A percentile compares a stretch with the other conserved stretches of the same genome.
Evolutionary conservation across 2,797 vertebrate species (phyloP).

Genomic region (Monodelphis domestica): DNA sequence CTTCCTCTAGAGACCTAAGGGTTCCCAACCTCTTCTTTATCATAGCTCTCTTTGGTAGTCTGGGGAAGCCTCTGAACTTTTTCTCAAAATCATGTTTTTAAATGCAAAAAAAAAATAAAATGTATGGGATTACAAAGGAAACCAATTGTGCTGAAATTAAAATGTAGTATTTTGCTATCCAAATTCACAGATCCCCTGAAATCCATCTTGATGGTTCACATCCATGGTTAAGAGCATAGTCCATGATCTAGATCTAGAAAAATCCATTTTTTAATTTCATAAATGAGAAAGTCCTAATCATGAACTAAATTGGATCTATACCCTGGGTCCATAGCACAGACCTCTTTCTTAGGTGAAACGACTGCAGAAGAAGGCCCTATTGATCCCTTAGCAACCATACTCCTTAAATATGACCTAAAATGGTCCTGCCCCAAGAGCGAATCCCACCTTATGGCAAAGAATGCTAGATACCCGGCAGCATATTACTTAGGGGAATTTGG

Average conservation of each 20-base stretch:
- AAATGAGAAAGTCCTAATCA: background rate
- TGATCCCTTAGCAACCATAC: background rate
- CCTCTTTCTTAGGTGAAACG: background rate
- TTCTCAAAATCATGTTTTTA: background rate
- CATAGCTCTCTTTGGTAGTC: too few relatives aligned
- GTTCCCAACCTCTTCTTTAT: background rate
- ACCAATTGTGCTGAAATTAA: background rate
- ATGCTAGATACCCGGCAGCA: background rate
- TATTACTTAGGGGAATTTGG: background rate
- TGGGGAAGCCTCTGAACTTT: background rate
- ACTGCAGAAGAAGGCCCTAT: background rate
- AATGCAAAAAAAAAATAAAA: background rate
- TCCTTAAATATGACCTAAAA: background rate
- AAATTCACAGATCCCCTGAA: background rate
- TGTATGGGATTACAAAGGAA: background rate
- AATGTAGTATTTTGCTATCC: background rate
- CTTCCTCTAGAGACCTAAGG: background rate
- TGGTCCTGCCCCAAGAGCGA: background rate
- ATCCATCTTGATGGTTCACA: background rate
- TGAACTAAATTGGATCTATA: background rate
- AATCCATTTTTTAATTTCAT: background rate
- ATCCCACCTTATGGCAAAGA: background rate
- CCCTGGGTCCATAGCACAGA: background rate
- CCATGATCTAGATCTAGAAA: background rate
- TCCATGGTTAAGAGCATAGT: background rate